Conservation (phyloP, 2,797 vertebrate species). For the Sebastes paucispinis region DNA sequence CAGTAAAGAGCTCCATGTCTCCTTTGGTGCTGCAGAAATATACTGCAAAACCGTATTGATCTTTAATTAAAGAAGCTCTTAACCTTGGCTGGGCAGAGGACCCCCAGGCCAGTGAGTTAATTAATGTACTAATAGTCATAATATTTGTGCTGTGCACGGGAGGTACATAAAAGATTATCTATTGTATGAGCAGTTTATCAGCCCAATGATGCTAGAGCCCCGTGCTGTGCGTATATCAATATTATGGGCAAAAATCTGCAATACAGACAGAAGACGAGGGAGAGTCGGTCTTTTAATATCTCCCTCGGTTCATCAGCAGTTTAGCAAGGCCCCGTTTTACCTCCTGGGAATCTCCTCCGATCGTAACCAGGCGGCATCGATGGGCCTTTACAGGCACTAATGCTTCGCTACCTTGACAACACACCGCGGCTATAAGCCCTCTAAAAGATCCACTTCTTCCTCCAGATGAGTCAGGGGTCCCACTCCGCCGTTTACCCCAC, state of each 20-base stretch:
- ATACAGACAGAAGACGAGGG: constrained; percentile 72
- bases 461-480: constrained; percentile 72
- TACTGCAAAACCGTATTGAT: constrained; percentile 85
- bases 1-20: constrained; percentile 74
- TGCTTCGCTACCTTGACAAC: constrained; percentile 71
- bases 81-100: constrained; percentile 83
- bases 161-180: constrained; percentile 89
- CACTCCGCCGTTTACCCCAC: constrained; percentile 61
- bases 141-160: constrained; percentile 88
- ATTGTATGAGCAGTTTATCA: constrained; percentile 87
- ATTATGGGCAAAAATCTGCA: constrained; percentile 81
- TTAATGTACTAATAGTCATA: constrained; percentile 90
- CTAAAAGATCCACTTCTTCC: constrained; percentile 65
- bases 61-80: constrained; percentile 90
- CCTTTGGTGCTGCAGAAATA: constrained; percentile 77
- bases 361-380: constrained; percentile 65
- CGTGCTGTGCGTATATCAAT: constrained; percentile 85
- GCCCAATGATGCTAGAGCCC: constrained; percentile 82
- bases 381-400: constrained; percentile 64
- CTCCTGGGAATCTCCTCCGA: constrained; percentile 69
- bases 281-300: constrained; percentile 77
- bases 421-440: constrained; percentile 62
- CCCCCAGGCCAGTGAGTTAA: constrained; percentile 84
- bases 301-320: constrained; percentile 77
- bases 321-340: constrained; percentile 66